These are phyloP conservation scores for Agonopterix arenella DNA, from an alignment of 2,888 invertebrate genomes.

Conservation along the genomic window DNA sequence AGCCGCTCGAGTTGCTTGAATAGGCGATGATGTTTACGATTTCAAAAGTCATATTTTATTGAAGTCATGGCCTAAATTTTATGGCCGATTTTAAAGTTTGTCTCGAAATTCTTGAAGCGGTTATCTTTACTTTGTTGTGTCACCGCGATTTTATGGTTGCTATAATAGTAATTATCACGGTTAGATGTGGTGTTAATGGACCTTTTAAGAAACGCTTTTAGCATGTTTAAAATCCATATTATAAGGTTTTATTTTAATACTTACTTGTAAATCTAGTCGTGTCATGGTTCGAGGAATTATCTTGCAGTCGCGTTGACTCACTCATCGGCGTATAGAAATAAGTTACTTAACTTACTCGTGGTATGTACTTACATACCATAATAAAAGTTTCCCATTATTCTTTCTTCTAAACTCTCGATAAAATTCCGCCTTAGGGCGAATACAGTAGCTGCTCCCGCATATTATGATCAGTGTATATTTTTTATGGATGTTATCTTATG, in stretches of 20 bases:
- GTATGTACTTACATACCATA: too few relatives aligned
- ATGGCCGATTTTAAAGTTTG: slow-evolving; percentile 47
- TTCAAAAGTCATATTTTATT: slow-evolving; percentile 61
- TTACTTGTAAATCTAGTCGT: too few relatives aligned
- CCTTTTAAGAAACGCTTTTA: slow-evolving; percentile 33
- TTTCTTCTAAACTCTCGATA: too few relatives aligned
- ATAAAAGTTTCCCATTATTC: too few relatives aligned
- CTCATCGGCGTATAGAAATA: too few relatives aligned
- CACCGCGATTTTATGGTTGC: slow-evolving; percentile 54
- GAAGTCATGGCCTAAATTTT: slow-evolving; percentile 44
- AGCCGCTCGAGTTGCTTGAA: slow-evolving; percentile 32
- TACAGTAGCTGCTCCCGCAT: slow-evolving; percentile 17
- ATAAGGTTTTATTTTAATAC: too few relatives aligned
- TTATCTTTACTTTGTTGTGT: slow-evolving; percentile 37
- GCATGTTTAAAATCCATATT: slow-evolving; percentile 12
- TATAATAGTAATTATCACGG: slow-evolving; percentile 40
- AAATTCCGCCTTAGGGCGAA: background rate
- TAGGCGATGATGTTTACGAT: slow-evolving; percentile 46
- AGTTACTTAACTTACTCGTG: too few relatives aligned
- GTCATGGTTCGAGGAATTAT: too few relatives aligned
- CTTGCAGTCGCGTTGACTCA: too few relatives aligned
- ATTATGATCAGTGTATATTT: slow-evolving; percentile 19
- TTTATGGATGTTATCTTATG: slow-evolving; percentile 17
- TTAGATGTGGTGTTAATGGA: slow-evolving; percentile 36
- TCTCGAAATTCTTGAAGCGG: slow-evolving; percentile 24